Conservation (phyloP, 1,140 invertebrate species). For the Laodelphax striatellus region DNA sequence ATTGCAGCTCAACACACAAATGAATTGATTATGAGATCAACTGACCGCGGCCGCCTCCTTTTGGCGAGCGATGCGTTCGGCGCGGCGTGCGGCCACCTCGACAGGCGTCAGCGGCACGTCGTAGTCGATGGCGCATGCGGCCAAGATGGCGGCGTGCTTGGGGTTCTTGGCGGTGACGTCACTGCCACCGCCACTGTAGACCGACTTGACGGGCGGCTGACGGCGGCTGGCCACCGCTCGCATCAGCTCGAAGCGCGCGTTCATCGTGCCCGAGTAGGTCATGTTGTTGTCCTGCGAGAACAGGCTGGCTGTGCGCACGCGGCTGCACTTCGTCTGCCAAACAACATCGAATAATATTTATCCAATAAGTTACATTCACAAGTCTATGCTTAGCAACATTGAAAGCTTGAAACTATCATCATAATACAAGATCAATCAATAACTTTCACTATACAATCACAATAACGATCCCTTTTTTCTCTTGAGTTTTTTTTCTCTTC, state of each 20-base stretch:
- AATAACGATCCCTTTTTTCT: too few species aligned
- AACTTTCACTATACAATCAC: too few species aligned
- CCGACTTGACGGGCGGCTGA: slow-evolving; percentile 57
- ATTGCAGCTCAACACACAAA: too few species aligned
- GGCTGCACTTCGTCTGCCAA: slow-evolving; percentile 48
- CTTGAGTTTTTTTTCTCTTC: too few species aligned
- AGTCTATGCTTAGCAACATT: too few species aligned
- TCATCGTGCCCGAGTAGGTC: slow-evolving; percentile 57
- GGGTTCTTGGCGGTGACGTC: slow-evolving; percentile 47
- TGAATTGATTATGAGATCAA: too few species aligned
- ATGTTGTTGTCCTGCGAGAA: slow-evolving; percentile 73
- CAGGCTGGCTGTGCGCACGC: slow-evolving; percentile 68
- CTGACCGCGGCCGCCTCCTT: slow-evolving; percentile 38
- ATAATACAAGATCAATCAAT: too few species aligned
- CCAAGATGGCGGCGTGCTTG: slow-evolving; percentile 70
- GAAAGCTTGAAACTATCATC: too few species aligned
- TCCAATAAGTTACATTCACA: too few species aligned
- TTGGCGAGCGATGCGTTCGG: slow-evolving; percentile 71
- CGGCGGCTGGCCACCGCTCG: slow-evolving; percentile 58
- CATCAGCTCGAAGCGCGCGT: slow-evolving; percentile 66
- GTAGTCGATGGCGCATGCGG: slow-evolving; percentile 74
- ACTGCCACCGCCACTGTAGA: slow-evolving; percentile 35
- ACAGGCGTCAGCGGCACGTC: slow-evolving; percentile 73
- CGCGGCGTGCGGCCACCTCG: slow-evolving; percentile 70
- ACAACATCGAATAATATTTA: slow-evolving; percentile 8